Evolutionary conservation across 2,888 invertebrate genomes (phyloP), one percentile per base, ranked within the genome.

Genomic region (Microdon myrmicae): DNA sequence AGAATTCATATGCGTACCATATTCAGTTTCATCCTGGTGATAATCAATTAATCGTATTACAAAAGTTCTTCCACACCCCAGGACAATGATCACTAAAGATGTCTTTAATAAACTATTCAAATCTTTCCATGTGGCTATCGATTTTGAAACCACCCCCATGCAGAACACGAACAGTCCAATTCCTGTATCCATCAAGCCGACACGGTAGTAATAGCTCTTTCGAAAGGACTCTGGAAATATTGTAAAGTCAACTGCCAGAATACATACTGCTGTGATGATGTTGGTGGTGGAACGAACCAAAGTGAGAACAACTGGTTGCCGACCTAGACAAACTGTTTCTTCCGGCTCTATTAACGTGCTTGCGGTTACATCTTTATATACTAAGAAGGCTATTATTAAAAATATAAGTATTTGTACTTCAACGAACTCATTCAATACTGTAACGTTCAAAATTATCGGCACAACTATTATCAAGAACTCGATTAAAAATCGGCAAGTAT

Each of bases 1-100:
- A 77, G 99, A 99, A 80, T 99, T 99, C 93, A 97, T 96, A 78
- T 99, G 97, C 0, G 89, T 84, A 0, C 99, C 99, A 82, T 99
- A 99, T 77, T 99, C 99, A 0, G 90, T 86, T 0, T 91, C 86
- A 77, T 94, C 92, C 71, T 91, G 90, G 51, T 92, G 90, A 77
- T 99, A 98, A 68, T 90, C 86, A 1, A 89, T 80, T 28, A 85
- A 76, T 71, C 85, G 82, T 2, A 82, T 85, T 0, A 89, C 75
- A 9, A 87, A 41, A 68, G 84, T 87, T 60, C 92, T 83, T 0
- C 81, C 81, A 1, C 86, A 58, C 1, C 92, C 92, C 28, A 92
- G 76, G 0, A 85, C 39, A 8, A 87, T 68, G 58, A 84, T 78
- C 0, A 80, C 78, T 19, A 74, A 74, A 0, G 82, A 68, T 2